Base-by-base conservation (phyloP, 2,888 invertebrate genomes). In the Drosophila diplacantha region DNA sequence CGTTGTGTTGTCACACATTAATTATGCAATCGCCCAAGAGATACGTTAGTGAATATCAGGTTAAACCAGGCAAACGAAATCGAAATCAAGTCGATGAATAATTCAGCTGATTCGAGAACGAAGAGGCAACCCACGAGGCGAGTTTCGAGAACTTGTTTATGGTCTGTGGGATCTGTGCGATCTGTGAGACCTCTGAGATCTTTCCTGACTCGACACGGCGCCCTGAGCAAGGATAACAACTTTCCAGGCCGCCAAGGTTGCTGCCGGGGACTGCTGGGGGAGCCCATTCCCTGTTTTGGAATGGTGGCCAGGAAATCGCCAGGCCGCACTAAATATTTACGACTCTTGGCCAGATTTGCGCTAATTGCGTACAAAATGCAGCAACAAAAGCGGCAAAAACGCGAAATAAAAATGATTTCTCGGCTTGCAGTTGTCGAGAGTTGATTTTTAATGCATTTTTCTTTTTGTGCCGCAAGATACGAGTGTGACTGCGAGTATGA, bases 11-110 rank as follows among this genome's bases (percentile, higher is more conserved):
- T 52, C 44, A 63, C 44, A 22, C 47, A 49, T 67, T 55, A 60
- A 73, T 74, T 74, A 74, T 69, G 74, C 77, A 74, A 66, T 52
- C 65, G 41, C 32, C 35, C 18, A 38, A 38, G 51, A 65, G 43
- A 64, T 32, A 31, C 46, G 29, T 46, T 60, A 52, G 18, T 63
- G 22, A 63, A 54, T 64, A 55, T 37, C 67, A 50, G 57, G 49
- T 55, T 34, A 64, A 56, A 65, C 49, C 56, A 29, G 49, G 59
- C 58, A 39, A 66, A 53, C 43, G 67, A 66, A 66, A 66, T 52
- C 34, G 67, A 66, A 66, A 66, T 38, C 50, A 58, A 47, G 38
- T 31, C n/a, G 29, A 41, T 63, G 60, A 61, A 61, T 61, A 43
- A 61, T 62, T 61, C 43, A 51, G 18, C 24, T 4, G 4, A 37